Base-by-base conservation (phyloP, 2,113 vertebrate species). In the Tetraodon nigroviridis region DNA sequence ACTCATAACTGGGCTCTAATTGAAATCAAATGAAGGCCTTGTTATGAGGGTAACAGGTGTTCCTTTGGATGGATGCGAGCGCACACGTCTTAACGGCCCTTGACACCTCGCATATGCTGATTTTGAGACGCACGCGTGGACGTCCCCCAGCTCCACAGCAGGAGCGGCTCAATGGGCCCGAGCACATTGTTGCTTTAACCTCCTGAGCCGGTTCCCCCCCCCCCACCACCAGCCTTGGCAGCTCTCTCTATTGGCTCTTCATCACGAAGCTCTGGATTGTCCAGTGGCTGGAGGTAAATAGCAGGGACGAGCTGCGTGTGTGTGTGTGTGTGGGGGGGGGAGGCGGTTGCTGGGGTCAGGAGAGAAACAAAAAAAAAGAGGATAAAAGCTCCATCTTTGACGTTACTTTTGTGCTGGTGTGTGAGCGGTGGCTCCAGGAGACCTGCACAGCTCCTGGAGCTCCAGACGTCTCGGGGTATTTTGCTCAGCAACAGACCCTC, bases 181-280 rank as follows among this genome's bases (percentile, higher is more conserved):
- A 82, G 81, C 84, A 88, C 84, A 89, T 87, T 88, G 87, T 90
- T 86, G 83, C 84, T 83, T 88, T 89, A 89, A 89, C 87, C 90
- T 89, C 73, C 77, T 86, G 78, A 70, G 76, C 82, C 83, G 80
- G 84, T 88, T 86, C 89, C 88, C 83, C 87, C 86, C 86, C 86
- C 86, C 76, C 75, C 76, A 81, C 78, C 85, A 80, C 84, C 55
- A 80, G 85, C 73, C 80, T 82, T 84, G 86, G 87, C 87, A 87
- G 76, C 81, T 78, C 82, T 78, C 78, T 86, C 84, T 82, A 84
- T 87, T 87, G 82, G 83, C 84, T 89, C 86, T 91, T 86, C 86
- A 84, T 90, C 86, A 84, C 51, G 57, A 74, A 81, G 80, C 80
- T 77, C 78, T 79, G 79, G 86, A 73, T 81, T 71, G 67, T 83